A percentile compares a stretch with the other conserved stretches of the same genome.
Evolutionary conservation across 2,113 vertebrate species (phyloP).

Genomic region (Aramus guarauna): DNA sequence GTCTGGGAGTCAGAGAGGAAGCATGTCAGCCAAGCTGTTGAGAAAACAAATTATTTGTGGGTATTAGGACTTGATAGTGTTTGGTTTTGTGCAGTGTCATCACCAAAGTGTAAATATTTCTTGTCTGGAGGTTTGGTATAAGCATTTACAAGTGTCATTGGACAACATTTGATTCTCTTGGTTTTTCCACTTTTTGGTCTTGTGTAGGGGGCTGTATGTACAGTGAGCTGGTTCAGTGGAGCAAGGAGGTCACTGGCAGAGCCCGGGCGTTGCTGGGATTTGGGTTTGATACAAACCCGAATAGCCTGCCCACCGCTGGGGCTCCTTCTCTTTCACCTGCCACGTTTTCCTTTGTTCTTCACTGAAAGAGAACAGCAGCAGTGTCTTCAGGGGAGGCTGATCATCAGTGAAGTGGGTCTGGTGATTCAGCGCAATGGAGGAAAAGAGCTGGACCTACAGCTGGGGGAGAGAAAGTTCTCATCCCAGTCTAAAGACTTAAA

Average conservation of each 20-base stretch:
- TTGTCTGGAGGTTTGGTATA: neutral
- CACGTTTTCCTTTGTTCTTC: neutral
- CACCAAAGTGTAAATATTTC: neutral
- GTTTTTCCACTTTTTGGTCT: neutral
- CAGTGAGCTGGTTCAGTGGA: neutral
- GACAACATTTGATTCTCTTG: neutral
- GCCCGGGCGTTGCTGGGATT: neutral
- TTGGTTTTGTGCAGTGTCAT: neutral
- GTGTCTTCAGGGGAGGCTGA: neutral
- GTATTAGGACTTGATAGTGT: neutral
- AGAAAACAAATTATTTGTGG: neutral
- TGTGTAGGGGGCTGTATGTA: accelerated
- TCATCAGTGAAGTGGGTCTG: neutral
- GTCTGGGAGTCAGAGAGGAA: neutral
- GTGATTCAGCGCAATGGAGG: neutral
- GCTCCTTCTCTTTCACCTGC: neutral
- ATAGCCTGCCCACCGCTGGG: neutral
- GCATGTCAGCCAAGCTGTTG: neutral
- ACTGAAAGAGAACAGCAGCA: neutral
- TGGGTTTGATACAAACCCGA: neutral
- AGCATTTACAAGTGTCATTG: neutral
- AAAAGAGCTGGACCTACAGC: neutral
- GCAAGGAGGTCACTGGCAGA: neutral
- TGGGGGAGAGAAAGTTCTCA: neutral
- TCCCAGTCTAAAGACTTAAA: neutral